Evolutionary conservation across 2,797 vertebrate species (phyloP).

Genomic region (Syncerus caffer): DNA sequence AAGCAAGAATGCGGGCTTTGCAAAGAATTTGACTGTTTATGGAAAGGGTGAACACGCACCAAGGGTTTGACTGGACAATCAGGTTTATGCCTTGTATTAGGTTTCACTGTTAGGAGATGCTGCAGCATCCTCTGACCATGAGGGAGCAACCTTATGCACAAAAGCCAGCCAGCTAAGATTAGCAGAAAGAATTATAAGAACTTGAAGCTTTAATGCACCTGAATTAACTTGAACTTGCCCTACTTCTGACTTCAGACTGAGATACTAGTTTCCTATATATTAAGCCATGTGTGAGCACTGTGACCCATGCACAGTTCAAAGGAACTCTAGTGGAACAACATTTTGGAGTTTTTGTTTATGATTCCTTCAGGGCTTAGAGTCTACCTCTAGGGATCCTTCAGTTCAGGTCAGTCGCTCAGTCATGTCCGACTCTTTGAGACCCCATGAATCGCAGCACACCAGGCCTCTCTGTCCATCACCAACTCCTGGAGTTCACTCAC

Average conservation of each 20-base stretch:
- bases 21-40: not conserved
- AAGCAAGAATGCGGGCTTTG: not conserved
- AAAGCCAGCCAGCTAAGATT: not conserved
- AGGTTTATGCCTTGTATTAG: not conserved
- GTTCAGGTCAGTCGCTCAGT: too few species aligned
- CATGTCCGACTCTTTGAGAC: too few species aligned
- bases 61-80: not conserved
- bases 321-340: not conserved
- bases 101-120: not conserved
- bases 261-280: not conserved
- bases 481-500: too few species aligned
- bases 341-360: slow-evolving; percentile 9
- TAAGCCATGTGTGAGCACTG: not conserved
- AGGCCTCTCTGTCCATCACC: too few species aligned
- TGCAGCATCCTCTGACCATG: not conserved
- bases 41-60: not conserved
- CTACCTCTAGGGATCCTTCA: not conserved
- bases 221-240: not conserved
- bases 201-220: not conserved
- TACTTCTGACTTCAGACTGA: not conserved
- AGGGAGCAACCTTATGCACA: not conserved
- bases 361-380: not conserved
- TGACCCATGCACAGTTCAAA: slow-evolving; percentile 54
- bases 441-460: too few species aligned
- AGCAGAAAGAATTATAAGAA: not conserved